Percentiles rank a stretch among this genome's conserved stretches.
These are phyloP conservation scores for Lepidocolaptes lacrymiger DNA, from an alignment of 2,797 vertebrate genomes.

Conservation along the genomic window DNA sequence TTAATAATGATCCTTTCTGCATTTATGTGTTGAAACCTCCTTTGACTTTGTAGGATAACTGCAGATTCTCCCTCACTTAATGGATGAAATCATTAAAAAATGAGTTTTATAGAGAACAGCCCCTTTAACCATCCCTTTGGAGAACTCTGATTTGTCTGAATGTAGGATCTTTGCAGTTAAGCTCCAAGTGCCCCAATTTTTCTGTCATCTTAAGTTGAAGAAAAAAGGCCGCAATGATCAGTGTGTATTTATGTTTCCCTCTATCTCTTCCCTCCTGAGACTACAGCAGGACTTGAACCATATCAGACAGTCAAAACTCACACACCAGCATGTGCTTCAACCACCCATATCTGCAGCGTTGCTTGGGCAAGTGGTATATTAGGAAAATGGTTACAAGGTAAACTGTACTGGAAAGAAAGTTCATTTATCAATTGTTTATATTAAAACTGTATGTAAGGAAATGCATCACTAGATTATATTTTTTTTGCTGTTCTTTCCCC, in stretches of 20 bases:
- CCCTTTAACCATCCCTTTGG: background rate
- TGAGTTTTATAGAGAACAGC: background rate
- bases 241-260: background rate
- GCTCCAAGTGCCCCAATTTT: background rate
- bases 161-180: background rate
- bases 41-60: background rate
- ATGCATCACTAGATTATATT: background rate
- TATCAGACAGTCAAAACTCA: slow-evolving; percentile 7
- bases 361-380: background rate
- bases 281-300: background rate
- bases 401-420: background rate
- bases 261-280: background rate
- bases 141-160: background rate
- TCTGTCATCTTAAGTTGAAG: background rate
- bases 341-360: background rate
- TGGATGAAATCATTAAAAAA: background rate
- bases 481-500: background rate
- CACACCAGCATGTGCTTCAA: background rate
- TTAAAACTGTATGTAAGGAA: background rate
- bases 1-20: background rate
- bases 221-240: background rate
- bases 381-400: background rate
- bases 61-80: background rate
- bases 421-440: background rate
- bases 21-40: background rate